Conservation (phyloP, 2,797 vertebrate species). For the Micrastur ruficollis region DNA sequence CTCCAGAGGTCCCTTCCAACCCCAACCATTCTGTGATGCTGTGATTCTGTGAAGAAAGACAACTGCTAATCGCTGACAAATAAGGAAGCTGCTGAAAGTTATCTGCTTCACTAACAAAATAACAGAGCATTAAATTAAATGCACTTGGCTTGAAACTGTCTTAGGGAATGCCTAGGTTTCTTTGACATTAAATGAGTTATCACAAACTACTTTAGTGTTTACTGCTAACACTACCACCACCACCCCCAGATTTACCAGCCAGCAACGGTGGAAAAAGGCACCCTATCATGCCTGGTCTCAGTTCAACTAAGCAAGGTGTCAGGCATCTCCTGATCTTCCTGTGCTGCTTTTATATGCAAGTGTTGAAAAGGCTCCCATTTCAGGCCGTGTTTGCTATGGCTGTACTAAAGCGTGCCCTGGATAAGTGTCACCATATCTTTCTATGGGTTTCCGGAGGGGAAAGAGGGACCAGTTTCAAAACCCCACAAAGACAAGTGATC, state of each 20-base stretch:
- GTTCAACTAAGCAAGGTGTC: background rate
- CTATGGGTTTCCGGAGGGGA: background rate
- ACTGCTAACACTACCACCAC: background rate
- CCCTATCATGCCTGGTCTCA: background rate
- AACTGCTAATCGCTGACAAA: background rate
- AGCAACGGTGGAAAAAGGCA: background rate
- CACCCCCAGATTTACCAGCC: background rate
- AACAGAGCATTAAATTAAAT: background rate
- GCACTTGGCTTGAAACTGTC: background rate
- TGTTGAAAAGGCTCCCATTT: background rate
- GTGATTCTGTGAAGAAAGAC: background rate
- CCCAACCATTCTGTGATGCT: no score
- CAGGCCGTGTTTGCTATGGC: background rate
- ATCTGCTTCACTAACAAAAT: background rate
- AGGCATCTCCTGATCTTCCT: background rate
- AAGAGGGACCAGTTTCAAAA: background rate
- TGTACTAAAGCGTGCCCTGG: background rate
- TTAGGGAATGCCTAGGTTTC: background rate
- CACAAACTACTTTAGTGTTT: background rate
- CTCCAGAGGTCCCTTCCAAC: no score
- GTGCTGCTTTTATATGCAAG: background rate
- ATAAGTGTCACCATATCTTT: background rate
- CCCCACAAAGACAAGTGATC: background rate
- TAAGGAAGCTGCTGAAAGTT: background rate
- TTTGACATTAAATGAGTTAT: background rate